Percentiles rank a stretch among this genome's conserved stretches.
Evolutionary conservation across 2,797 vertebrate species (phyloP).

Genomic region (Mormyrops attenuatus): DNA sequence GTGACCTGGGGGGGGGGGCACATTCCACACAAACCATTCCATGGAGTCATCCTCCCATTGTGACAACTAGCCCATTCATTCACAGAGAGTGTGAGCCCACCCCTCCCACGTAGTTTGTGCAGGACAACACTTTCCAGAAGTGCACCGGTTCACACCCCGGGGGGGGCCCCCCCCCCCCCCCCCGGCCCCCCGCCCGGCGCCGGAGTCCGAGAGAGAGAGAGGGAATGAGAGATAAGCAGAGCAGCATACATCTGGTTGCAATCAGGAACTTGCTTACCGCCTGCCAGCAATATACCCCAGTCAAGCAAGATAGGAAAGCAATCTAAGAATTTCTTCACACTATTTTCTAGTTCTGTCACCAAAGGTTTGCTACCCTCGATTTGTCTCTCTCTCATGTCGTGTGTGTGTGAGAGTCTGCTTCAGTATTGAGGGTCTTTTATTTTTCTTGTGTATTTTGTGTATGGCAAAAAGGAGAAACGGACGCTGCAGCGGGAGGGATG

Average conservation of each 20-base stretch:
- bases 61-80: constrained; percentile 47
- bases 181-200: no score
- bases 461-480: neutral
- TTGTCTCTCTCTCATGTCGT: neutral
- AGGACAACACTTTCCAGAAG: neutral
- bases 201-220: neutral
- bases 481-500: neutral
- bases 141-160: neutral
- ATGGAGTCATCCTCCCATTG: constrained; percentile 49
- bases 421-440: neutral
- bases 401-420: neutral
- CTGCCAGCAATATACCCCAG: constrained; percentile 37
- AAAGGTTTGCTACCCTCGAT: neutral
- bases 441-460: neutral
- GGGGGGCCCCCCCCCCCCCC: neutral
- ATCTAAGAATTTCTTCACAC: neutral
- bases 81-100: neutral
- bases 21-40: constrained; percentile 55
- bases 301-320: neutral
- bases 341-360: neutral
- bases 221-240: neutral
- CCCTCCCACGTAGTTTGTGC: neutral
- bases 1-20: neutral
- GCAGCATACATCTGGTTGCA: constrained; percentile 26
- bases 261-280: constrained; percentile 27